Conservation (phyloP, 1,140 invertebrate genomes). For the Drosophila oshimai region DNA sequence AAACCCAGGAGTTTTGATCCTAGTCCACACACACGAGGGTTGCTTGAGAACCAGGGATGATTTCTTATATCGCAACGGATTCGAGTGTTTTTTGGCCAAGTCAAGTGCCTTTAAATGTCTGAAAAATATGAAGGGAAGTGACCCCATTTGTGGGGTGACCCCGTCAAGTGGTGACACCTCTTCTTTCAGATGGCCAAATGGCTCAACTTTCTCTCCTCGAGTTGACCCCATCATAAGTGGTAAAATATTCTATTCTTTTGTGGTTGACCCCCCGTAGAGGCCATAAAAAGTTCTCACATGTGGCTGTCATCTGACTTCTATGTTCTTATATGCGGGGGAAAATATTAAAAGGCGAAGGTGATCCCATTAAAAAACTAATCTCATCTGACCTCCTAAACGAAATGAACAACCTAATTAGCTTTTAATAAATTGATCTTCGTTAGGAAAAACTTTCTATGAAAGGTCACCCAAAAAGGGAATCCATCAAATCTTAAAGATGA, state of each 20-base stretch:
- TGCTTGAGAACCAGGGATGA: slow-evolving; percentile 14
- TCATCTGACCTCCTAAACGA: slow-evolving; percentile 11
- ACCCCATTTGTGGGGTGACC: slow-evolving; percentile 24
- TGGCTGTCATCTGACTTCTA: slow-evolving; percentile 5
- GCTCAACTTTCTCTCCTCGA: slow-evolving; percentile 11
- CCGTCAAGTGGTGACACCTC: slow-evolving; percentile 1
- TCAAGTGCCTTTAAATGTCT: slow-evolving; percentile 3
- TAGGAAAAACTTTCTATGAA: background rate
- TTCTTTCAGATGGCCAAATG: slow-evolving; percentile 12
- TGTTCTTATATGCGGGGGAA: background rate
- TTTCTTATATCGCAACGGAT: slow-evolving; percentile 12
- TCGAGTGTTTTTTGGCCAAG: slow-evolving; percentile 6
- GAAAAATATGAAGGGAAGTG: slow-evolving; percentile 1
- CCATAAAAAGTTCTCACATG: slow-evolving; percentile 26
- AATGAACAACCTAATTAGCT: slow-evolving; percentile 19
- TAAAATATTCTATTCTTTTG: slow-evolving; percentile 6
- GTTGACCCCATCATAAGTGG: slow-evolving; percentile 22
- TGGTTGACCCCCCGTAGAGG: slow-evolving; percentile 11
- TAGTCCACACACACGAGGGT: slow-evolving; percentile 16
- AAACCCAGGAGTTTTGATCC: slow-evolving; percentile 14
- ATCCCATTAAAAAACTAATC: slow-evolving; percentile 17
- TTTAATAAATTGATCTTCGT: slow-evolving; percentile 17
- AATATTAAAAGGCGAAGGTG: background rate
- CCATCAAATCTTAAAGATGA: background rate
- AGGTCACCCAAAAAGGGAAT: background rate